phyloP scores from a whole-genome alignment of 23 tunicate species.

The Phallusia fumigata region DNA sequence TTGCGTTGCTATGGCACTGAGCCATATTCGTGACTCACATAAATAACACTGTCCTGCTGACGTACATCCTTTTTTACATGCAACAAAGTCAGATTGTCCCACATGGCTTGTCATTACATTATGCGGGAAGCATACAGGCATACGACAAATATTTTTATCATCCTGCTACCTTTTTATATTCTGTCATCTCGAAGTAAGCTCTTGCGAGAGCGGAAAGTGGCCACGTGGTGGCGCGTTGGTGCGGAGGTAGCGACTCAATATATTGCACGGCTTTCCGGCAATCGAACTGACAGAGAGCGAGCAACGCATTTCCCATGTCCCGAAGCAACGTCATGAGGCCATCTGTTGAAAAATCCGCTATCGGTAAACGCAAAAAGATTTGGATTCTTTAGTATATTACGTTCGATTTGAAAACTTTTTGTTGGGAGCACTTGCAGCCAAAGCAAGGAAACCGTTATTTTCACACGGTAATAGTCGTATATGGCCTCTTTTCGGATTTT shows the following conservation, averaged over 20 bases:
- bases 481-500: no score
- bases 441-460: background rate
- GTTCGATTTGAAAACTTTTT: background rate
- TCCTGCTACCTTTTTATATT: conserved; percentile 55
- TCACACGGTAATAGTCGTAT: no score
- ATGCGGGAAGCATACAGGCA: no score
- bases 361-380: no score
- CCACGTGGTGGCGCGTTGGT: conserved; percentile 74
- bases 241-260: conserved; percentile 65
- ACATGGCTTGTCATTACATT: no score
- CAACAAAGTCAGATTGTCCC: no score
- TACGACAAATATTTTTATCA: no score
- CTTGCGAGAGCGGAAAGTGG: conserved; percentile 64
- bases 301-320: conserved; percentile 64
- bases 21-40: no score
- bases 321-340: conserved; percentile 55
- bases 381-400: background rate
- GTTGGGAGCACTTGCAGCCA: background rate
- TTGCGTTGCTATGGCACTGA: no score
- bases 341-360: conserved; percentile 38
- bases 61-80: no score
- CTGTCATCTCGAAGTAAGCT: conserved; percentile 87
- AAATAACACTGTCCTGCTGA: no score
- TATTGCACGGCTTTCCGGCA: conserved; percentile 62
- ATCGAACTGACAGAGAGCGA: conserved; percentile 69